These are phyloP conservation scores for Phalloptychus januarius DNA, from an alignment of 2,797 vertebrate species.

Conservation along the genomic window DNA sequence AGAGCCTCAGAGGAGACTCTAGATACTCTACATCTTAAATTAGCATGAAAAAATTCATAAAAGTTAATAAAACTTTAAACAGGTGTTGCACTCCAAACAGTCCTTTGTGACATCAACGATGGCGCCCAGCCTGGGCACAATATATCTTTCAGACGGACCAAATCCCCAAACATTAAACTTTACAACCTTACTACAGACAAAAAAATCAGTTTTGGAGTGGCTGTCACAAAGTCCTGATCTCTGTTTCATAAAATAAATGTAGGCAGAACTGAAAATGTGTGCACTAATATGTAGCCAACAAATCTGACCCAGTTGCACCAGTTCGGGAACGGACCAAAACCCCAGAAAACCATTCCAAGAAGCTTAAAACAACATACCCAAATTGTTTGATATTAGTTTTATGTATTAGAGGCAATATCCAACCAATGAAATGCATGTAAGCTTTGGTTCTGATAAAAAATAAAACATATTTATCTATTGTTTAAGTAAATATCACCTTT, in stretches of 20 bases:
- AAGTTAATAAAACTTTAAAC: too few species aligned
- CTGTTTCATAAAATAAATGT: neutral
- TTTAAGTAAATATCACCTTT: neutral
- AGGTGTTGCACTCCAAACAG: too few species aligned
- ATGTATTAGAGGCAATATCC: neutral
- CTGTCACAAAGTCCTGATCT: neutral
- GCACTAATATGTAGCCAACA: neutral
- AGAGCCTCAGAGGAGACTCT: neutral
- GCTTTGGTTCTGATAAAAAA: neutral
- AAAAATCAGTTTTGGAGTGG: neutral
- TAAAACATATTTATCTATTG: neutral
- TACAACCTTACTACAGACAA: neutral
- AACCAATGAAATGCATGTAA: neutral
- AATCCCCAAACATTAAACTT: neutral
- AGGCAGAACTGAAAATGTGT: neutral
- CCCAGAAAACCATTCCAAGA: neutral
- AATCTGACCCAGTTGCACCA: neutral
- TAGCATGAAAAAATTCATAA: too few species aligned
- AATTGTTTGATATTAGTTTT: neutral
- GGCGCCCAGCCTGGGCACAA: neutral
- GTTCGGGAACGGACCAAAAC: neutral
- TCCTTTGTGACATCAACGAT: neutral
- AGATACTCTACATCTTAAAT: too few species aligned
- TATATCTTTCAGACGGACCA: neutral
- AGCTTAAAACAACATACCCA: neutral